Evolutionary conservation across 2,888 invertebrate species (phyloP), one percentile per base, ranked within the genome.

Genomic region (Luffia ferchaultella): DNA sequence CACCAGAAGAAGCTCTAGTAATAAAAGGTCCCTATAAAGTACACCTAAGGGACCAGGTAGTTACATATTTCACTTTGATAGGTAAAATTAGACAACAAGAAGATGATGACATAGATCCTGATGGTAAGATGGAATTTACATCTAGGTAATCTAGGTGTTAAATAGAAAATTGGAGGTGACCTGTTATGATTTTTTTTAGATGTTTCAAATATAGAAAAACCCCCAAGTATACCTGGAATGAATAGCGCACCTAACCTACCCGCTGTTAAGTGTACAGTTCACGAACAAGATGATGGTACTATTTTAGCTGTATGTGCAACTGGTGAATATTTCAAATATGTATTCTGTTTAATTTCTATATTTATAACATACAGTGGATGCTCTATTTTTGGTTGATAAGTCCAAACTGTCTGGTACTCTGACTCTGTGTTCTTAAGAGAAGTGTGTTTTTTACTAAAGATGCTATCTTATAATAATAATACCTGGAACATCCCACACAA

Each of bases 251-350:
- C 83, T 58, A 65, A 76, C 56, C 60, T 84, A 48, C 77, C 85
- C 5, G 74, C 80, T 15, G 69, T 85, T 1, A 72, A 84, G 53
- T 89, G 89, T 9, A 89, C 91, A 19, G 89, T 96, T 1, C 97
- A 98, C 68, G 95, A 97, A 68, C 97, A 98, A 75, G 91, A 93
- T 50, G 97, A 98, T 74, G 96, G 96, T 2, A 92, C 92, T 0
- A 91, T 97, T 61, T 87, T 95, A 57, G 92, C 91, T 7, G 85
- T 96, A 48, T 96, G 96, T 77, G 95, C 95, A 19, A 97, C 97
- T 52, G 85, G 85, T 84, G 64, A 57, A 3, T 17, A 30, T 30
- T n/a, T 30, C 30, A 30, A 30, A 30, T 30, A 12, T 30, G 3
- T 7, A 30, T 12, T 30, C 30, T 30, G 30, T 30, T 30, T 30